A percentile compares a stretch with the other conserved stretches of the same genome.
Conservation (phyloP, 2,113 vertebrate species). For the Lagopus leucura region DNA sequence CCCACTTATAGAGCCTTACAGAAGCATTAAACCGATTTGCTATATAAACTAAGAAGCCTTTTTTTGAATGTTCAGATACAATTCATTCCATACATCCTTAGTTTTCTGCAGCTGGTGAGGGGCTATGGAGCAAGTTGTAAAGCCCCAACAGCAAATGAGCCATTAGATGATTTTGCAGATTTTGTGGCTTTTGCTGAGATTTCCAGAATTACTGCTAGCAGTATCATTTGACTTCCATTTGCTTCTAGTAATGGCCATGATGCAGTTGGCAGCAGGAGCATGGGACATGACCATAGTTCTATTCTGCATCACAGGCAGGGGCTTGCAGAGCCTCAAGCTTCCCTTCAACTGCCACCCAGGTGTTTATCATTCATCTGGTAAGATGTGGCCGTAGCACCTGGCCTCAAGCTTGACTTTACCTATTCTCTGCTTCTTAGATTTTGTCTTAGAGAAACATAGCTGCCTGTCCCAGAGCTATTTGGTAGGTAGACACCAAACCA, state of each 20-base stretch:
- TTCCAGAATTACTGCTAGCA: neutral
- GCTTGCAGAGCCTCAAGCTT: neutral
- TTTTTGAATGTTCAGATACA: neutral
- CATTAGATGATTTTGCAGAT: neutral
- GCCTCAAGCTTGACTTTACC: neutral
- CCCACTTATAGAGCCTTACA: neutral
- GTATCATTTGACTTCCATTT: neutral
- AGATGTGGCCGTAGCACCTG: neutral
- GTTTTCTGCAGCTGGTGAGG: neutral
- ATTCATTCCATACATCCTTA: neutral
- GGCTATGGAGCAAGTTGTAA: neutral
- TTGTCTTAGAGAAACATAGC: neutral
- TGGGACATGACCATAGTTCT: neutral
- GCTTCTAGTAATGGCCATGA: fast-evolving
- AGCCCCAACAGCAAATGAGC: neutral
- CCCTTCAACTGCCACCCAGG: neutral
- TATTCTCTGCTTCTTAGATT: neutral
- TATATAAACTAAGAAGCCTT: neutral
- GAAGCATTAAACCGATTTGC: neutral
- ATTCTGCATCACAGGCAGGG: neutral
- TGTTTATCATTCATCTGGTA: fast-evolving
- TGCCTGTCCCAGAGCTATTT: neutral
- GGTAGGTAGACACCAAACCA: neutral
- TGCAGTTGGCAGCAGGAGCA: neutral
- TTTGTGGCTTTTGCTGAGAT: neutral